A percentile compares a stretch with the other conserved stretches of the same genome.
phyloP scores from a whole-genome alignment of 2,888 invertebrate genomes.

The Artemia sp. region DNA sequence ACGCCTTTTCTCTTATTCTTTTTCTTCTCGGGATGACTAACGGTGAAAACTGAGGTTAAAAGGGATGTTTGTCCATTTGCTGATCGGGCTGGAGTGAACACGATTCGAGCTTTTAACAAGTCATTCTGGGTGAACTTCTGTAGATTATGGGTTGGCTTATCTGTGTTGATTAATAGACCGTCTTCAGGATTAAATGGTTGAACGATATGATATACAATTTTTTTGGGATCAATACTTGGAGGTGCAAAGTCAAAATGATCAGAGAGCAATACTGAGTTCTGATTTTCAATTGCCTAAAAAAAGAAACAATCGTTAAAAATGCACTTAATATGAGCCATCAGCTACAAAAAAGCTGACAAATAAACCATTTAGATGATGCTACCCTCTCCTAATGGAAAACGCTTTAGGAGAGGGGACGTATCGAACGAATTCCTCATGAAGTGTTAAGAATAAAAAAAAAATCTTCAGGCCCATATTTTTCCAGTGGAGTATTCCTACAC shows the following conservation, averaged over 20 bases:
- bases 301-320: background rate
- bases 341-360: no score
- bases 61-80: conserved; percentile 1
- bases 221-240: background rate
- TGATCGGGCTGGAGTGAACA: background rate
- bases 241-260: conserved; percentile 13
- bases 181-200: conserved; percentile 3
- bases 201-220: background rate
- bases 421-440: no score
- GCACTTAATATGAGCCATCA: no score
- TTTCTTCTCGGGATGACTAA: conserved; percentile 13
- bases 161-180: background rate
- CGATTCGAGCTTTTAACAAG: conserved; percentile 10
- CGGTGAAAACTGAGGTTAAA: conserved; percentile 6
- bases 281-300: background rate
- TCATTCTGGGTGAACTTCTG: conserved; percentile 12
- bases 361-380: no score
- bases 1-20: conserved; percentile 9
- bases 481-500: no score
- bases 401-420: no score
- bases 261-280: conserved; percentile 2
- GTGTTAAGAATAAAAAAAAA: no score
- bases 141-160: background rate
- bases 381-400: no score
- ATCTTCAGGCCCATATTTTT: no score